Evolutionary conservation across 2,888 invertebrate genomes (phyloP), one percentile per base, ranked within the genome.

Genomic region (Hylaea fasciaria): DNA sequence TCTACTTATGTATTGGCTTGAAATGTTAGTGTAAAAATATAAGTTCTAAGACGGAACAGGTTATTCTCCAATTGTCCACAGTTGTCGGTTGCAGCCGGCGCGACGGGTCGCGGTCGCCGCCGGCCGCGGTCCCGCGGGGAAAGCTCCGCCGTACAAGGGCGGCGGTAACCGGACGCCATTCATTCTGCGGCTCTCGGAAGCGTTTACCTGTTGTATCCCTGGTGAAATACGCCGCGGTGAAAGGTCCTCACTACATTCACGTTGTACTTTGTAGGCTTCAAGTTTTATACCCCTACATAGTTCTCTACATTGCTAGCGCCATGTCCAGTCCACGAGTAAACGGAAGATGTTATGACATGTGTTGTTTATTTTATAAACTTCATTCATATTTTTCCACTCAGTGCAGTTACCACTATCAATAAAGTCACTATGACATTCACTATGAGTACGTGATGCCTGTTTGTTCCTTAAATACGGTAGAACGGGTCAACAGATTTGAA

Each of bases 181-280:
- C 32, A 43, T 17, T 17, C 8, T 28, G 13, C 35, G n/a, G 16
- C 17, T 28, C 17, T 53, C 11, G 10, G 17, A 53, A 44, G 37
- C 53, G 28, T 53, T 45, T 53, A 39, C 53, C 12, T n/a, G n/a
- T n/a, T 17, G 35, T 22, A 22, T 22, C 35, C 22, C 22, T 17
- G 32, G 12, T 35, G 14, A 43, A 51, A 41, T 32, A 13, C 32
- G 11, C 12, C 7, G 9, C n/a, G 4, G 1, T 39, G 39, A 4
- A 39, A 22, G 2, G 22, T 7, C 32, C 32, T 7, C 7, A 32
- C 9, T 40, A 3, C 7, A 9, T 40, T 40, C 8, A 8, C 40
- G 0, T 13, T 13, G 8, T 40, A 40, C 40, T 40, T 13, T 32
- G 0, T 12, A 9, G 35, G 43, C 35, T 43, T n/a, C 32, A 35